phyloP scores from a whole-genome alignment of 2,888 invertebrate species.

The Operophtera brumata region DNA sequence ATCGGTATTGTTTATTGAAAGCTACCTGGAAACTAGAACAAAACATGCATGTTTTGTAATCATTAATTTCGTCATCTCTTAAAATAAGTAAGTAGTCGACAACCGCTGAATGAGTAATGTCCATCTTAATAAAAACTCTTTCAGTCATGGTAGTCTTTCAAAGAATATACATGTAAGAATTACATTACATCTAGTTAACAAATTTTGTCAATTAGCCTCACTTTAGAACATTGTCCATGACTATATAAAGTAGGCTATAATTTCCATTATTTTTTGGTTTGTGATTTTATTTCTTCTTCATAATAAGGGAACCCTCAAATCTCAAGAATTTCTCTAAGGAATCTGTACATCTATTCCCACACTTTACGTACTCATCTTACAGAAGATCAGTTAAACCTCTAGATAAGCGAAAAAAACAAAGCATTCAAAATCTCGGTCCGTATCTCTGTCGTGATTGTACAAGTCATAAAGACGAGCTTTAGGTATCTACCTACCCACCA shows the following conservation, averaged over 20 bases:
- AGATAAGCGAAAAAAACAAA: conserved; percentile 9
- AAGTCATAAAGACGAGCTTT: conserved; percentile 31
- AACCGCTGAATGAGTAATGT: too few relatives aligned
- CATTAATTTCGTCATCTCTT: background rate
- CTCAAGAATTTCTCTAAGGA: background rate
- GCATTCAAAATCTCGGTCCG: conserved; percentile 37
- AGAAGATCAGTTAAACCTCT: conserved; percentile 2
- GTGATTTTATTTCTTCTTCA: background rate
- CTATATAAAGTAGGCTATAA: background rate
- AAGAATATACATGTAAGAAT: background rate
- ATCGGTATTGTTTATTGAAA: conserved; percentile 27
- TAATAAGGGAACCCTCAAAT: background rate
- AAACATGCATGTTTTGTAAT: conserved; percentile 2
- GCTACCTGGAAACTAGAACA: conserved; percentile 12
- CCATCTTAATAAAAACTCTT: too few relatives aligned
- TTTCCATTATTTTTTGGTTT: too few relatives aligned
- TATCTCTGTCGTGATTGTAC: conserved; percentile 38
- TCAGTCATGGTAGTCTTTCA: background rate
- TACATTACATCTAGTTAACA: too few relatives aligned
- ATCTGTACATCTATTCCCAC: background rate
- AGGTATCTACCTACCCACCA: conserved; percentile 4
- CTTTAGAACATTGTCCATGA: background rate
- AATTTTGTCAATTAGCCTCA: background rate
- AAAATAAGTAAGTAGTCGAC: too few relatives aligned
- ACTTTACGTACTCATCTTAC: background rate